phyloP scores from a whole-genome alignment of 2,113 vertebrate genomes.

The Astur gentilis region DNA sequence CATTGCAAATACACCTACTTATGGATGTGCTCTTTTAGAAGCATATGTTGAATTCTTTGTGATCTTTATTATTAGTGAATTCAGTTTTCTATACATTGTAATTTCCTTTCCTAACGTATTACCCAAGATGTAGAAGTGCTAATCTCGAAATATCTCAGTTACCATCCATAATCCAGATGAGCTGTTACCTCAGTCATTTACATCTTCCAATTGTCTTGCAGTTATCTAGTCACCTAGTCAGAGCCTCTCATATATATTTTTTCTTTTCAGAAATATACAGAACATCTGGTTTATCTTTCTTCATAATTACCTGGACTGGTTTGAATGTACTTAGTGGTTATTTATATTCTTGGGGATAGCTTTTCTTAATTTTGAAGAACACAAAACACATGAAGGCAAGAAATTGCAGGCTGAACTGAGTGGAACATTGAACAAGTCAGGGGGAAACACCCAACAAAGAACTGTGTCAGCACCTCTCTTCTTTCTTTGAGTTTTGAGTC shows the following conservation, averaged over 20 bases:
- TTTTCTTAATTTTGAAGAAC: not conserved
- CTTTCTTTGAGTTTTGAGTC: not conserved
- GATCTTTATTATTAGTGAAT: not conserved
- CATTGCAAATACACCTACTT: not conserved
- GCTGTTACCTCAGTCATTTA: not conserved
- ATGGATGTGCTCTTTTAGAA: not conserved
- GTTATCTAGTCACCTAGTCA: not conserved
- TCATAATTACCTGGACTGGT: not conserved
- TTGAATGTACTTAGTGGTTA: not conserved
- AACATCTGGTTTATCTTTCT: not conserved
- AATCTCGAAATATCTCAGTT: not conserved
- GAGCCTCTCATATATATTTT: not conserved
- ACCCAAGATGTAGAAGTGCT: not conserved
- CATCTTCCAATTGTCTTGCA: not conserved
- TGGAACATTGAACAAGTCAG: not conserved
- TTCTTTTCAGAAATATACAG: not conserved
- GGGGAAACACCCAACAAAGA: not conserved
- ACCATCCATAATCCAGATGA: not conserved
- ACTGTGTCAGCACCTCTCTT: not conserved
- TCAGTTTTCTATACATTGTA: not conserved
- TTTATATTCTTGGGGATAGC: not conserved
- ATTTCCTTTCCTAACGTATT: not conserved
- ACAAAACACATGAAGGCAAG: not conserved
- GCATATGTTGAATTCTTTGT: not conserved
- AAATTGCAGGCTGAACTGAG: not conserved